Base-by-base conservation (phyloP, 2,888 invertebrate species). In the Drosophila barbarae region DNA sequence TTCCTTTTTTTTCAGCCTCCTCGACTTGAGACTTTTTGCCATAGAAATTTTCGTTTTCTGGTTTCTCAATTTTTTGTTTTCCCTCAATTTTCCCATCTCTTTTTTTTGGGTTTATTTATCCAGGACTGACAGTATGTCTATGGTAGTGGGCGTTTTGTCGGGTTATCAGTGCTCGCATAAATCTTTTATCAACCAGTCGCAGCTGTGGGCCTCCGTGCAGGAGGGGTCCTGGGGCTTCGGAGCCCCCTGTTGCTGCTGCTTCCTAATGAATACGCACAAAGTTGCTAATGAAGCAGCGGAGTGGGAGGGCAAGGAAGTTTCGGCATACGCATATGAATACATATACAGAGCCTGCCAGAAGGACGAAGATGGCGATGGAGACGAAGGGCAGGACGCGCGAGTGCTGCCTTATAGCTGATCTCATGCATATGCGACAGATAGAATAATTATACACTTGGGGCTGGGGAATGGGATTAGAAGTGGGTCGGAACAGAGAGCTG, bases 221-320 rank as follows among this genome's bases (percentile, higher is more conserved):
- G 41, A n/a, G 49, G 61, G 38, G 46, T 23, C 23, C 15, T 9
- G 57, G 57, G 44, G 59, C 42, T 41, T 53, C 44, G 46, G 6
- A 13, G 53, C 32, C 49, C 42, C 67, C 64, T 63, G 63, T 63
- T 66, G 66, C 52, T 38, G 44, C 58, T 38, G 44, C 58, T 63
- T 72, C 68, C 80, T 82, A 81, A 81, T 81, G 82, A 81, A 84
- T 81, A 79, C 84, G 79, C 84, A 79, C 78, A 79, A 81, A 82
- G 84, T 84, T 84, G 80, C 83, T 81, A 81, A 81, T 81, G 81
- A 84, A 84, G 80, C 84, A 73, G 71, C 67, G 72, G 77, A 70
- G 61, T 67, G 71, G 49, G 38, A 38, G 46, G 41, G 35, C 52
- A 21, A 18, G 15, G 59, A 65, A 64, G 46, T 53, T 36, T 66